Percentiles rank a stretch among this genome's conserved stretches.
phyloP scores from a whole-genome alignment of 1,140 invertebrate species.

The Linepithema humile region DNA sequence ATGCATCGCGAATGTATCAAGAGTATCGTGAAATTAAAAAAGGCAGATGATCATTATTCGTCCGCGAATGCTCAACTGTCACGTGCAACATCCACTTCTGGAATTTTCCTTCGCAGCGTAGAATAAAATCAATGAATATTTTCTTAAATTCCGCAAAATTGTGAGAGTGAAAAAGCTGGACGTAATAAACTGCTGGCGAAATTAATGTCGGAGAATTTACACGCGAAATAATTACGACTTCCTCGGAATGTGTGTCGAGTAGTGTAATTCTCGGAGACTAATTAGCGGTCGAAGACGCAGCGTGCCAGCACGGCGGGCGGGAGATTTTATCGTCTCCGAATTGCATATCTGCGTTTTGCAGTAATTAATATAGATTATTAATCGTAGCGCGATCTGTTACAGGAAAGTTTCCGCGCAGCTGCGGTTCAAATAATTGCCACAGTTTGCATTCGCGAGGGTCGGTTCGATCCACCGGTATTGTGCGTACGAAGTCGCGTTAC shows the following conservation, averaged over 20 bases:
- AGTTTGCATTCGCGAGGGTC: conserved; percentile 64
- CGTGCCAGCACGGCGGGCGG: not conserved
- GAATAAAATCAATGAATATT: too few relatives aligned
- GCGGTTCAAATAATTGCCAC: conserved; percentile 71
- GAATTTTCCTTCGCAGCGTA: too few relatives aligned
- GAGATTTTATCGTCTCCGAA: conserved; percentile 66
- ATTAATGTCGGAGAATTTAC: not conserved
- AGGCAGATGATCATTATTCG: not conserved
- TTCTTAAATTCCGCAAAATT: too few relatives aligned
- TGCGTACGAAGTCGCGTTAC: not conserved
- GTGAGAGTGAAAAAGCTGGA: too few relatives aligned
- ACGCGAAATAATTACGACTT: not conserved
- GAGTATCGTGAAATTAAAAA: not conserved
- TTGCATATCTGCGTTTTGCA: conserved; percentile 51
- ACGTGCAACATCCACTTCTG: too few relatives aligned
- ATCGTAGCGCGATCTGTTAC: conserved; percentile 68
- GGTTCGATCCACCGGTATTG: conserved; percentile 30
- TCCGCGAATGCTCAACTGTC: too few relatives aligned
- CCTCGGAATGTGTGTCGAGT: not conserved
- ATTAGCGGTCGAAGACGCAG: conserved; percentile 66
- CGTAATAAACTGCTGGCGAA: too few relatives aligned
- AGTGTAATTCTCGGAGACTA: conserved; percentile 53
- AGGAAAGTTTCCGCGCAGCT: conserved; percentile 70
- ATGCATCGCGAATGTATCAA: not conserved
- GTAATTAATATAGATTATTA: conserved; percentile 75